Base-by-base conservation (phyloP, 2,888 invertebrate species). In the Melipona bicolor region DNA sequence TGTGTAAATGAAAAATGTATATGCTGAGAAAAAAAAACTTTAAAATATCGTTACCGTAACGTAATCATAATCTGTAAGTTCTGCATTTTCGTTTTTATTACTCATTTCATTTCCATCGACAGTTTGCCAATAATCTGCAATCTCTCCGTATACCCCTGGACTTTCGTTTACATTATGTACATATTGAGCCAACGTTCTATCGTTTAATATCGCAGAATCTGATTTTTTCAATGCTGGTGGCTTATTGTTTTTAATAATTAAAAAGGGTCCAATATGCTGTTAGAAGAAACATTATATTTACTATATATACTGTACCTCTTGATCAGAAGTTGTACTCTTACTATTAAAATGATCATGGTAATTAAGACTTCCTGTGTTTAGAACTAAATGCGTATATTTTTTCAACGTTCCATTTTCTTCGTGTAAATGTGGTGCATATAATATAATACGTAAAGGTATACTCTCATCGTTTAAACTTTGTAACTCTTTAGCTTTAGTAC, bases 371-470 rank as follows among this genome's bases (percentile, higher is more conserved):
- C 89, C 91, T 0, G 89, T 88, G 49, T 91, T 91, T 50, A 94
- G 78, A 13, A 94, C 88, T 19, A 94, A 65, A 71, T 93, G 92
- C 49, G 93, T 92, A 69, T 94, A 90, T 54, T 90, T 91, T 67
- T 88, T 89, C 9, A 87, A 83, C 1, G 79, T 75, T 64, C 87
- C 89, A 17, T 77, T 81, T 71, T 90, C 87, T n/a, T 81, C 79
- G 75, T 94, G 93, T 43, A 90, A 81, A 77, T 94, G 94, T 2
- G 94, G 94, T 2, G 93, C 92, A 43, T 90, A 91, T 91, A 94
- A 91, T 81, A 94, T 92, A 78, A 94, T 91, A n/a, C 91, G 90
- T 52, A 93, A 86, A 36, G 93, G 92, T 4, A 93, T 27, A n/a
- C 24, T n/a, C 13, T 81, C 9, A 11, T 21, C 19, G 36, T 50